Base-by-base conservation (phyloP, 2,797 vertebrate species). In the Notoglanidium macrostoma region DNA sequence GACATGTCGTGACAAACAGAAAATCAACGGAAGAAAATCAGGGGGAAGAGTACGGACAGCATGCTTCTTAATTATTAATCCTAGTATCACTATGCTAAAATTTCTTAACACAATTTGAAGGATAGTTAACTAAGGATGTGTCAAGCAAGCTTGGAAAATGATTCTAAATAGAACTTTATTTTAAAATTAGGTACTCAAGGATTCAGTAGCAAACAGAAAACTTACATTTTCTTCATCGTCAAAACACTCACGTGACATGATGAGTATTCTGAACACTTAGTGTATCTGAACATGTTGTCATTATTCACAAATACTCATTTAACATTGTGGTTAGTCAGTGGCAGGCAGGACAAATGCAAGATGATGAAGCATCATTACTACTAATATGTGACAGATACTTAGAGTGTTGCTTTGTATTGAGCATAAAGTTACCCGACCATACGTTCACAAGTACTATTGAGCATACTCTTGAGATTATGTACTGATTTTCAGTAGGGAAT, bases 271-370 rank as follows among this genome's bases (percentile, higher is more conserved):
- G 40, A 82, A 72, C 49, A 44, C 59, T 65, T 80, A 80, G 78
- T 80, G 55, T 81, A 46, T 80, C 55, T 59, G 55, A 80, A 35
- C 7, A 61, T 21, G 11, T 19, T 17, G 57, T 74, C 59, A 17
- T n/a, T 79, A 54, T 61, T 32, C 26, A 82, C 57, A 81, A 78
- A 81, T 61, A 32, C 57, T 76, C 61, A 44, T 32, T 57, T 55
- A 46, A 74, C 86, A 29, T 67, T 21, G 14, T n/a, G 15, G 55
- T 40, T 65, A 65, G 49, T 67, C 63, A 68, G 6, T 17, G 21
- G 29, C 21, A 82, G 54, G 54, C 54, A 70, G 63, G 81, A 72
- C 26, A 74, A 87, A 68, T 83, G 29, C 68, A 87, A 67, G 10
- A 73, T 65, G 46, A 46, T 14, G n/a, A 74, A 77, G 59, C 57